phyloP scores from a whole-genome alignment of 2,113 vertebrate species.

The Budorcas taxicolor region DNA sequence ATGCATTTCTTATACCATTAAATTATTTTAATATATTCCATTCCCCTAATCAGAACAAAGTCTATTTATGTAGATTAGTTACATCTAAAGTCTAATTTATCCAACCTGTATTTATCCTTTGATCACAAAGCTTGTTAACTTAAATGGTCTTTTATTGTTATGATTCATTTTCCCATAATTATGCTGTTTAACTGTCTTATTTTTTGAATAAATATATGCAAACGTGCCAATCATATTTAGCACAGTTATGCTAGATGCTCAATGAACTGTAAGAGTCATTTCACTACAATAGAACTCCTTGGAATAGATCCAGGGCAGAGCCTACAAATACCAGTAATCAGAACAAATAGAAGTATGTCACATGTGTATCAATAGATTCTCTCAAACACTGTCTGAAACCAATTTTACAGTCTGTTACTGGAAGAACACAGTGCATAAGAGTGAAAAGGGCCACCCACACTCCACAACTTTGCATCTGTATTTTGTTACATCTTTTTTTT shows the following conservation, averaged over 20 bases:
- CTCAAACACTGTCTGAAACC: conserved; percentile 61
- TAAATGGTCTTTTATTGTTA: conserved; percentile 84
- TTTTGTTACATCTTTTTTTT: neutral
- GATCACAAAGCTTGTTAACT: conserved; percentile 85
- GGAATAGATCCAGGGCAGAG: conserved; percentile 80
- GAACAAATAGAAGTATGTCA: conserved; percentile 52
- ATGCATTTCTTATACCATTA: conserved; percentile 56
- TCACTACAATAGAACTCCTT: conserved; percentile 84
- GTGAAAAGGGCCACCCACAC: conserved; percentile 43
- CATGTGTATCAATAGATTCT: conserved; percentile 53
- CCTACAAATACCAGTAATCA: conserved; percentile 76
- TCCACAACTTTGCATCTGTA: conserved; percentile 41
- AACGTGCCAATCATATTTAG: conserved; percentile 82
- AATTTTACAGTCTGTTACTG: conserved; percentile 40
- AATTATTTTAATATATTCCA: conserved; percentile 79
- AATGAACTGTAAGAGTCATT: conserved; percentile 87
- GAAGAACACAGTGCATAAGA: neutral
- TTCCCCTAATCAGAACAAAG: conserved; percentile 77
- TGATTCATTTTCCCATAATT: conserved; percentile 82
- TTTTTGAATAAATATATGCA: conserved; percentile 81
- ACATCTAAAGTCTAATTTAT: conserved; percentile 80
- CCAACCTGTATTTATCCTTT: conserved; percentile 84
- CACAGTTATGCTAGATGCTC: conserved; percentile 81
- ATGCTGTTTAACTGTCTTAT: conserved; percentile 76
- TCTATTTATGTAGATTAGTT: conserved; percentile 82